A percentile compares a stretch with the other conserved stretches of the same genome.
These are phyloP conservation scores for Tenthredo amoena DNA, from an alignment of 2,888 invertebrate species.

Conservation along the genomic window DNA sequence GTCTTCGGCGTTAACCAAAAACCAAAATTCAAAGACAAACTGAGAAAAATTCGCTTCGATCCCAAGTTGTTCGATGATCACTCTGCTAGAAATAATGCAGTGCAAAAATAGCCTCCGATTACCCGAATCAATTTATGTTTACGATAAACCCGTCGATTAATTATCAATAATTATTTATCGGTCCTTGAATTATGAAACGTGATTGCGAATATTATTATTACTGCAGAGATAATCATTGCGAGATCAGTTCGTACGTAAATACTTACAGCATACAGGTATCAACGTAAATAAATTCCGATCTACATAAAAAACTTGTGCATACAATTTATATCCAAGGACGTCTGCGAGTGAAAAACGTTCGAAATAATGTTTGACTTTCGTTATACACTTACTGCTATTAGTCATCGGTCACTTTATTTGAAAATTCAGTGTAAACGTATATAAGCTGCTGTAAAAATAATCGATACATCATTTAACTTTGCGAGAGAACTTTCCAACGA, in stretches of 20 bases:
- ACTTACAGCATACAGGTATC: background rate
- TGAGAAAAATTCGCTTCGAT: background rate
- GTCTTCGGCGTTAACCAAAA: background rate
- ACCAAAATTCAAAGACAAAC: background rate
- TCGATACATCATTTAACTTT: background rate
- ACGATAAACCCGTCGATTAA: background rate
- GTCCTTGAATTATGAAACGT: background rate
- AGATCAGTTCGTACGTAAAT: conserved; percentile 11
- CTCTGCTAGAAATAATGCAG: background rate
- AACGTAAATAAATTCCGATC: background rate
- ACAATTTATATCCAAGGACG: conserved; percentile 29
- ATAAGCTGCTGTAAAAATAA: background rate
- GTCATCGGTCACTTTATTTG: conserved; percentile 21
- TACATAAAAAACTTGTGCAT: conserved; percentile 4
- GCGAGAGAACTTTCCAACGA: background rate
- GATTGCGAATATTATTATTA: conserved; percentile 25
- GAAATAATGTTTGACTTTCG: conserved; percentile 18
- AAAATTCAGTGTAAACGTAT: background rate
- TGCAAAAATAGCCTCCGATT: background rate
- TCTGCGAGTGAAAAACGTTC: background rate
- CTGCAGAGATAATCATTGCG: conserved; percentile 11
- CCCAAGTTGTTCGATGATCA: background rate
- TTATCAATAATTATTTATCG: conserved; percentile 1
- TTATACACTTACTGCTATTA: background rate
- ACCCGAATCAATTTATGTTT: background rate